Conservation (phyloP, 2,797 vertebrate genomes). For the Pangasius djambal region DNA sequence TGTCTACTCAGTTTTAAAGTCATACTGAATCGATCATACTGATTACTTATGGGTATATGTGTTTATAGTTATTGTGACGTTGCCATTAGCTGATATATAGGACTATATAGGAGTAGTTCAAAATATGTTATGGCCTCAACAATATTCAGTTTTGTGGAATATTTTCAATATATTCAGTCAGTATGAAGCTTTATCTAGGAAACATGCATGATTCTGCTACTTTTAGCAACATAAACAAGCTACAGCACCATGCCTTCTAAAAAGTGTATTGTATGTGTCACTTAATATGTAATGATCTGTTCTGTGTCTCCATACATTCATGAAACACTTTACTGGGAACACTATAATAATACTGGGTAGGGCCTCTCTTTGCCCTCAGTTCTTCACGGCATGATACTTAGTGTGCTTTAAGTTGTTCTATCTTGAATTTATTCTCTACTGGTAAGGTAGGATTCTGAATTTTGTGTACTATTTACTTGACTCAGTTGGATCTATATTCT, state of each 20-base stretch:
- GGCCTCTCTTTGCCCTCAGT: too few relatives aligned
- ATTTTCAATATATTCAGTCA: too few relatives aligned
- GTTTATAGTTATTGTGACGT: background rate
- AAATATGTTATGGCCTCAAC: background rate
- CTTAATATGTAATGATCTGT: background rate
- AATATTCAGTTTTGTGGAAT: background rate
- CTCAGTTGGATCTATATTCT: too few relatives aligned
- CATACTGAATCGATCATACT: background rate
- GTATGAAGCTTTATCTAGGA: background rate
- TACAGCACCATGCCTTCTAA: background rate
- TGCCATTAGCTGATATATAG: background rate
- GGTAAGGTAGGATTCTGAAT: too few relatives aligned
- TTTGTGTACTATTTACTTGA: too few relatives aligned
- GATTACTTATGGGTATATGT: background rate
- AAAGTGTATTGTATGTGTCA: too few relatives aligned
- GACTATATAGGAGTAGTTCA: background rate
- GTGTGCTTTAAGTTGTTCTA: too few relatives aligned
- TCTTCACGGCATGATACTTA: too few relatives aligned
- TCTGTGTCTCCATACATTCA: too few relatives aligned
- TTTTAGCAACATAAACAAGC: background rate
- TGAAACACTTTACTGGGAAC: background rate
- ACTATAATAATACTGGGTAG: background rate
- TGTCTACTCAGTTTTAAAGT: slow-evolving; percentile 15
- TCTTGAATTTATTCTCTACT: too few relatives aligned
- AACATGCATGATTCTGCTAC: background rate